Conservation (phyloP, 1,140 invertebrate genomes). For the Drosophila arawakana region DNA sequence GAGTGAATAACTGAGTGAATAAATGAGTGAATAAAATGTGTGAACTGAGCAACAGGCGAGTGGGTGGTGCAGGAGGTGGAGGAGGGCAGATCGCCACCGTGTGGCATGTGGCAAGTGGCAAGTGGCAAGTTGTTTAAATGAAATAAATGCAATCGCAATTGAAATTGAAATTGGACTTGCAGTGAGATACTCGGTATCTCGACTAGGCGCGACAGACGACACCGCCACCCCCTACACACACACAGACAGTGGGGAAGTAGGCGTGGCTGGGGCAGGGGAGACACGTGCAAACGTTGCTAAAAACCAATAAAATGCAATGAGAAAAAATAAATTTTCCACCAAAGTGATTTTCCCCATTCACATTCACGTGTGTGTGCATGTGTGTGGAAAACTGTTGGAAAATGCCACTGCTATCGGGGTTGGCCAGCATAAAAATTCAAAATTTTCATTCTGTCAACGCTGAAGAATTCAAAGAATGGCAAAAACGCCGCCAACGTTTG, state of each 20-base stretch:
- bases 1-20: background rate
- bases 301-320: constrained; percentile 74
- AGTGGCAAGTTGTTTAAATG: constrained; percentile 44
- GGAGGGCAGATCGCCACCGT: background rate
- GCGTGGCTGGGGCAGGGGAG: background rate
- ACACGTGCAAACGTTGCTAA: constrained; percentile 12
- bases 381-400: background rate
- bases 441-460: constrained; percentile 14
- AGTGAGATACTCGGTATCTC: background rate
- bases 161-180: constrained; percentile 33
- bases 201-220: constrained; percentile 1
- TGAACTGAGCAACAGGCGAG: constrained; percentile 21
- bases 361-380: background rate
- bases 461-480: constrained; percentile 15
- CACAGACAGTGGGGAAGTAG: background rate
- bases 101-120: constrained; percentile 8
- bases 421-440: constrained; percentile 4
- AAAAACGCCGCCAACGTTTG: constrained; percentile 9
- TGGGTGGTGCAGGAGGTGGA: background rate
- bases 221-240: background rate
- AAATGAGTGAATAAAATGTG: constrained; percentile 3
- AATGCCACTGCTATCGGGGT: constrained; percentile 7
- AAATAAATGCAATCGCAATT: constrained; percentile 54
- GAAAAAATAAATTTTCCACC: constrained; percentile 53
- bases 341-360: constrained; percentile 36